Evolutionary conservation across 2,888 invertebrate genomes (phyloP).

Genomic region (Agriopis leucophaearia): DNA sequence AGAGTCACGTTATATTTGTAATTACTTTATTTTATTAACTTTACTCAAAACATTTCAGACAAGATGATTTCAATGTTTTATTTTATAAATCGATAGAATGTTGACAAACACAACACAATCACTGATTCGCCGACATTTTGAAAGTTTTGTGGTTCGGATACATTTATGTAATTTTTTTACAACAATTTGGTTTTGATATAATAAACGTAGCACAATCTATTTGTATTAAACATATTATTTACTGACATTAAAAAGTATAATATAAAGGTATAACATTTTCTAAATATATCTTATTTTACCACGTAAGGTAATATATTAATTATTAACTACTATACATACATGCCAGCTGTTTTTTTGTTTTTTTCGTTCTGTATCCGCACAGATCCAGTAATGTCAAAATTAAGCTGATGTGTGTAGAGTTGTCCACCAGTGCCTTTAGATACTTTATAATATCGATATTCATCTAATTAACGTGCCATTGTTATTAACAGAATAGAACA

Average conservation of each 20-base stretch:
- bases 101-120: slow-evolving; percentile 82
- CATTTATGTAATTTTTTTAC: no score
- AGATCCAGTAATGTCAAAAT: slow-evolving; percentile 8
- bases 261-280: no score
- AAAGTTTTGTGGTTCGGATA: slow-evolving; percentile 19
- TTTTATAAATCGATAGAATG: slow-evolving; percentile 69
- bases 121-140: slow-evolving; percentile 62
- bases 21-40: background rate
- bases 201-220: no score
- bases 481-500: no score
- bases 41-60: slow-evolving; percentile 9
- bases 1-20: background rate
- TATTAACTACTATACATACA: no score
- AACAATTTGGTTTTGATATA: no score
- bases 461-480: no score
- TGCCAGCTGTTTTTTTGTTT: background rate
- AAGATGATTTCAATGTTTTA: background rate
- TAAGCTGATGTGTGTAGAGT: slow-evolving; percentile 12
- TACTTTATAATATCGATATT: background rate
- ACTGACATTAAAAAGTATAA: no score
- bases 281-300: no score
- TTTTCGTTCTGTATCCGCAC: background rate
- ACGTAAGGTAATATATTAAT: no score
- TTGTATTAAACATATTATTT: no score
- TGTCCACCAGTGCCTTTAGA: background rate